Evolutionary conservation across 2,113 vertebrate genomes (phyloP).

Genomic region (Psophia crepitans): DNA sequence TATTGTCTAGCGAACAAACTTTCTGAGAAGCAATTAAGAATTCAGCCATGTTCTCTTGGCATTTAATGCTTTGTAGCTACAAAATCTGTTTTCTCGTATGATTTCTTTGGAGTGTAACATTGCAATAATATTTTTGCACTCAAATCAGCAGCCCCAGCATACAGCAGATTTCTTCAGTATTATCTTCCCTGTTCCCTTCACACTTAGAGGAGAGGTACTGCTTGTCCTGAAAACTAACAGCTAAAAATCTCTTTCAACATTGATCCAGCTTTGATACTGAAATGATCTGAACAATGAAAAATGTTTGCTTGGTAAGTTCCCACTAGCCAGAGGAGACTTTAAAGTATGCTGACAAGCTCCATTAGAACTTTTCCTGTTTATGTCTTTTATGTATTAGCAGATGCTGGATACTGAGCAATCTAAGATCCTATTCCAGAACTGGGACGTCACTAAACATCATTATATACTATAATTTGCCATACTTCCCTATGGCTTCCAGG

Average conservation of each 20-base stretch:
- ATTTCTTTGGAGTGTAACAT: neutral
- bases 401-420: neutral
- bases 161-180: neutral
- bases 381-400: neutral
- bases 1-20: neutral
- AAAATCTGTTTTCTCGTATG: neutral
- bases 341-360: neutral
- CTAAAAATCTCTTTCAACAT: neutral
- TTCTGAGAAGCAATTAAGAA: slow-evolving; percentile 33
- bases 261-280: neutral
- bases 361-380: neutral
- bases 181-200: neutral
- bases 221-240: neutral
- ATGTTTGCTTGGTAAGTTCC: neutral
- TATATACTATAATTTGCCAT: neutral
- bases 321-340: neutral
- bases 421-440: neutral
- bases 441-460: neutral
- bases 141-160: neutral
- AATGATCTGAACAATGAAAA: neutral
- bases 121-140: neutral
- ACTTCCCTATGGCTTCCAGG: neutral
- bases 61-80: neutral
- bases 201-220: neutral
- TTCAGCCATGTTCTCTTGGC: neutral